phyloP scores from a whole-genome alignment of 2,888 invertebrate genomes.

The Vandiemenella viatica region DNA sequence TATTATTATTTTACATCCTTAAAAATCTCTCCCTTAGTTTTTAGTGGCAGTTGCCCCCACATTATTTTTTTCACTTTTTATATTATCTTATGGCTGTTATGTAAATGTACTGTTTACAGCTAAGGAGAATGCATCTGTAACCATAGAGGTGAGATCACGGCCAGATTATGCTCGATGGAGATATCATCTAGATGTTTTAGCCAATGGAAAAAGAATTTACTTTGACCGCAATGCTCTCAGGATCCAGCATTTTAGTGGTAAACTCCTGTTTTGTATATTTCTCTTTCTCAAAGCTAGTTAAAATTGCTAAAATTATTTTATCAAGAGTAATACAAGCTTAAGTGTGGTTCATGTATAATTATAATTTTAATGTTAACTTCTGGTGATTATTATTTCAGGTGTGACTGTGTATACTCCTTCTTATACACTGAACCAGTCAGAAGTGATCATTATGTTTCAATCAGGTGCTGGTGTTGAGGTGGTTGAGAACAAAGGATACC shows the following conservation, averaged over 20 bases:
- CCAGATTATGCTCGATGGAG: constrained; percentile 78
- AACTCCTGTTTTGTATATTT: too few species aligned
- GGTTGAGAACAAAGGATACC: constrained; percentile 71
- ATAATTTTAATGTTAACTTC: not conserved
- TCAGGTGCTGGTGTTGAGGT: constrained; percentile 89
- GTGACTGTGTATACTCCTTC: constrained; percentile 87
- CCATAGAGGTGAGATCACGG: constrained; percentile 69
- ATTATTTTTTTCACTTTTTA: too few species aligned
- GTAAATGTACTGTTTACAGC: too few species aligned
- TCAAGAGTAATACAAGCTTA: not conserved
- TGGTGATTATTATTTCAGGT: constrained; percentile 32
- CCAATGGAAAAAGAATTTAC: constrained; percentile 67
- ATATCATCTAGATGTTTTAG: constrained; percentile 81
- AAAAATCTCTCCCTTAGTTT: too few species aligned
- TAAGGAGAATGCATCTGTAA: constrained; percentile 68
- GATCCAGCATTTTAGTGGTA: constrained; percentile 82
- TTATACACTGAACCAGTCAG: constrained; percentile 81
- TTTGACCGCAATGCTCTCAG: constrained; percentile 78
- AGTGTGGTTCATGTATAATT: not conserved
- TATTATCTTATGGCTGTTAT: too few species aligned
- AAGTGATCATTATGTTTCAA: constrained; percentile 86
- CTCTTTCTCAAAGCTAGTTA: too few species aligned
- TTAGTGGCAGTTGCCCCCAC: too few species aligned
- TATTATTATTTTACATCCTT: too few species aligned
- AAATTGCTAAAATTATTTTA: not conserved